phyloP scores from a whole-genome alignment of 2,888 invertebrate species.

The Hofmannophila pseudospretella region DNA sequence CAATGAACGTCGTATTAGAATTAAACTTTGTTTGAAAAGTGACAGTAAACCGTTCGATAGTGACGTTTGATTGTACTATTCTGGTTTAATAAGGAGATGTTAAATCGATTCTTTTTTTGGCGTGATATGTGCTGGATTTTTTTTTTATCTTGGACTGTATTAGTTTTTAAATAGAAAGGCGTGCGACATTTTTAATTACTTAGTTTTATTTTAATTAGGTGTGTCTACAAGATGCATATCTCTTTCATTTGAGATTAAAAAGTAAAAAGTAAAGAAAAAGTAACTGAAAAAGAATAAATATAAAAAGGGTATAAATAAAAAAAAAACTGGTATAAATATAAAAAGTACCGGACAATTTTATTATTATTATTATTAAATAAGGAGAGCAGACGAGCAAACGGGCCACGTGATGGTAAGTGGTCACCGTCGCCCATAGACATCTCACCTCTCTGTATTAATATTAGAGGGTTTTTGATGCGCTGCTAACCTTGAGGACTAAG shows the following conservation, averaged over 20 bases:
- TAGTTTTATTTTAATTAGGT: neutral
- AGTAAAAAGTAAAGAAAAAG: no score
- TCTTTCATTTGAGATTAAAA: neutral
- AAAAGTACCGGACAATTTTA: no score
- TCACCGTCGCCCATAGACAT: no score
- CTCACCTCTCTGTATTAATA: no score
- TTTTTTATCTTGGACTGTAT: constrained; percentile 24
- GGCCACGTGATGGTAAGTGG: no score
- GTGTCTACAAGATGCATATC: neutral
- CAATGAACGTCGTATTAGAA: constrained; percentile 23
- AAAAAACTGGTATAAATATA: no score
- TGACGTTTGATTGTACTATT: constrained; percentile 37
- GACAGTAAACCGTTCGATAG: constrained; percentile 16
- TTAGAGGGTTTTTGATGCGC: no score
- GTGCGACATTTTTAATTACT: constrained; percentile 6
- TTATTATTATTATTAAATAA: no score
- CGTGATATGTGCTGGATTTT: constrained; percentile 34
- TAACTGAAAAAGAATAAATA: no score
- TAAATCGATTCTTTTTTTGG: constrained; percentile 34
- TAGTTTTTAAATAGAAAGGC: constrained; percentile 35
- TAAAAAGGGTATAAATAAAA: no score
- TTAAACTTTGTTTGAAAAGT: constrained; percentile 8
- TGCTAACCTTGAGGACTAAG: no score
- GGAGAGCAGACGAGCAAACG: no score
- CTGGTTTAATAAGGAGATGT: constrained; percentile 30